Evolutionary conservation across 2,113 vertebrate species (phyloP).

Genomic region (Calidris pygmaea): DNA sequence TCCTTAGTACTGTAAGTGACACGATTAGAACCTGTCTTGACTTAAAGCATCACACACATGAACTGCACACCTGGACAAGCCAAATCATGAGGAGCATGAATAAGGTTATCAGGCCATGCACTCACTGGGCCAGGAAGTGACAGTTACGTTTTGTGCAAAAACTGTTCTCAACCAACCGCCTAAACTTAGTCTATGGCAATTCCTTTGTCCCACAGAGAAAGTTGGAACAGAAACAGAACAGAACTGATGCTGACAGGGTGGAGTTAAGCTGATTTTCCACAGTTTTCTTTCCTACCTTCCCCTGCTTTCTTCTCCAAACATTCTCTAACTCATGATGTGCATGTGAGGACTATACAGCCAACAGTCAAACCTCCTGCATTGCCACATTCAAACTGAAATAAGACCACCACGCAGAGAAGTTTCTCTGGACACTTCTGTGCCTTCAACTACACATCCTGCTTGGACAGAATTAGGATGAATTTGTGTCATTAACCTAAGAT

Average conservation of each 20-base stretch:
- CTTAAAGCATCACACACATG: not conserved
- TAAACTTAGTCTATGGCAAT: not conserved
- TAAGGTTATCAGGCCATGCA: not conserved
- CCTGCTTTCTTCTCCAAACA: not conserved
- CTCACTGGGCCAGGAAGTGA: not conserved
- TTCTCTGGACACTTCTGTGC: not conserved
- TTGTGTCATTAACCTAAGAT: not conserved
- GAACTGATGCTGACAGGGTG: not conserved
- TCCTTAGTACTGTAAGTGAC: not conserved
- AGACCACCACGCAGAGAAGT: not conserved
- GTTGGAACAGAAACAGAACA: not conserved
- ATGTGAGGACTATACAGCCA: not conserved
- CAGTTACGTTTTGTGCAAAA: not conserved
- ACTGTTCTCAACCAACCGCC: not conserved
- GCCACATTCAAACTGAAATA: not conserved
- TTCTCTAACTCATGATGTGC: not conserved
- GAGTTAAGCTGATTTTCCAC: not conserved
- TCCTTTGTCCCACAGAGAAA: not conserved
- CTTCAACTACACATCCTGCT: not conserved
- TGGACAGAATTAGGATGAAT: not conserved
- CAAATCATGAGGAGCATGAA: fast-evolving
- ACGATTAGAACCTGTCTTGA: not conserved
- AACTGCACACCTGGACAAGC: not conserved
- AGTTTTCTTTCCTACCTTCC: not conserved
- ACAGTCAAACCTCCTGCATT: not conserved